phyloP scores from a whole-genome alignment of 2,797 vertebrate species.

The Centropyge bicolor region DNA sequence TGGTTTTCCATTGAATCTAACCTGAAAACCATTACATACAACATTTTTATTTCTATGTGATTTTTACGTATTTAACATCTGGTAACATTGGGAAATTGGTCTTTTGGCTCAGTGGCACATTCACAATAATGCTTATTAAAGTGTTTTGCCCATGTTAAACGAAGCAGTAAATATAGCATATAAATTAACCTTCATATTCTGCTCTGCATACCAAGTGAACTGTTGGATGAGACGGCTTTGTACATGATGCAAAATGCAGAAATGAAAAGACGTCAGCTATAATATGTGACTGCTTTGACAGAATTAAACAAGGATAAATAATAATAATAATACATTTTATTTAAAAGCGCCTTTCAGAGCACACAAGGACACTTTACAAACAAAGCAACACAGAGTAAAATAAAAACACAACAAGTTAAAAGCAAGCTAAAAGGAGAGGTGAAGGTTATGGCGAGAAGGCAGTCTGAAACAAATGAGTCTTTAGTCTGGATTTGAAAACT shows the following conservation, averaged over 20 bases:
- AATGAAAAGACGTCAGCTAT: background rate
- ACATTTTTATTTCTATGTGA: background rate
- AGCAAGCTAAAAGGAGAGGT: no score
- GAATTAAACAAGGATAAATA: background rate
- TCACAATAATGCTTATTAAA: constrained; percentile 11
- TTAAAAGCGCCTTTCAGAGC: no score
- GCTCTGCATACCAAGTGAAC: background rate
- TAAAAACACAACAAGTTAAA: no score
- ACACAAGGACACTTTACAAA: no score
- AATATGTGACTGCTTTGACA: background rate
- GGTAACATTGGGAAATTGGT: constrained; percentile 1
- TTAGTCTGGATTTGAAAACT: no score
- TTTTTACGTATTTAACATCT: constrained; percentile 17
- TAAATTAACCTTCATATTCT: constrained; percentile 25
- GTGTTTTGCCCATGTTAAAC: constrained; percentile 16
- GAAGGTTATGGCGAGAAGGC: no score
- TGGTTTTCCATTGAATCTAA: background rate
- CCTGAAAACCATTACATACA: background rate
- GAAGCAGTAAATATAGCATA: background rate
- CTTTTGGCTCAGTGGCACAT: background rate
- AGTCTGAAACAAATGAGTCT: no score
- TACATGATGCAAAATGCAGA: background rate
- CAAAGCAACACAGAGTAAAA: no score
- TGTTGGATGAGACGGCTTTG: background rate
- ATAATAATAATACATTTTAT: no score